These are phyloP conservation scores for Nasonia oneida DNA, from an alignment of 2,888 invertebrate genomes.

Conservation along the genomic window DNA sequence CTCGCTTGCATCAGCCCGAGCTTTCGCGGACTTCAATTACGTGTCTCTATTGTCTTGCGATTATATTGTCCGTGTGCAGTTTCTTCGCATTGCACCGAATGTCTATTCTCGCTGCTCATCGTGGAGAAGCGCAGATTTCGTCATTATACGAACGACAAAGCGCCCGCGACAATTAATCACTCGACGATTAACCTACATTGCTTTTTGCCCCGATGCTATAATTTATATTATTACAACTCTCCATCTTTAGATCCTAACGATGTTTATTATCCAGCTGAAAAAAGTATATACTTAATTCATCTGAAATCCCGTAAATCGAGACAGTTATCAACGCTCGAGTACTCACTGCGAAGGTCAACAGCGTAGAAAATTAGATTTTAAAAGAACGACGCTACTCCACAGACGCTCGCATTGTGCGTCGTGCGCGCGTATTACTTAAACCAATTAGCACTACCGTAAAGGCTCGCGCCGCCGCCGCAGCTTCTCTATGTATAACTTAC, in stretches of 20 bases:
- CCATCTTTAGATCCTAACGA: neutral
- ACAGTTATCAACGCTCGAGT: slow-evolving; percentile 35
- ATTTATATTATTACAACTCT: neutral
- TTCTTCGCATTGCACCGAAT: slow-evolving; percentile 4
- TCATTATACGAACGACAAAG: neutral
- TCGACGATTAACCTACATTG: slow-evolving; percentile 1
- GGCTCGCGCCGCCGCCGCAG: neutral
- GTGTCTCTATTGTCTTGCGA: slow-evolving; percentile 28
- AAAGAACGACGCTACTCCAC: neutral
- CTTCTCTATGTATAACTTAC: neutral
- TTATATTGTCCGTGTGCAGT: neutral
- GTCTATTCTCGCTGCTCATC: slow-evolving; percentile 26
- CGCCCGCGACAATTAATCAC: neutral
- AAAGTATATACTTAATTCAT: neutral
- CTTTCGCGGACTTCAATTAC: neutral
- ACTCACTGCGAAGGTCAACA: neutral
- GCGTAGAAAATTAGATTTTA: slow-evolving; percentile 47
- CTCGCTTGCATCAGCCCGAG: neutral
- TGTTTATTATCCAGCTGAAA: neutral
- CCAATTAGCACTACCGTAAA: slow-evolving; percentile 44
- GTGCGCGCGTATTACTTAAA: slow-evolving; percentile 47
- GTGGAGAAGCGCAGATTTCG: neutral
- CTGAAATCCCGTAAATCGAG: slow-evolving; percentile 25
- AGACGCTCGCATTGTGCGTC: slow-evolving; percentile 33
- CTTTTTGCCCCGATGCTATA: neutral